Conservation (phyloP, 1,140 invertebrate species). For the Drosophila arizonae region DNA sequence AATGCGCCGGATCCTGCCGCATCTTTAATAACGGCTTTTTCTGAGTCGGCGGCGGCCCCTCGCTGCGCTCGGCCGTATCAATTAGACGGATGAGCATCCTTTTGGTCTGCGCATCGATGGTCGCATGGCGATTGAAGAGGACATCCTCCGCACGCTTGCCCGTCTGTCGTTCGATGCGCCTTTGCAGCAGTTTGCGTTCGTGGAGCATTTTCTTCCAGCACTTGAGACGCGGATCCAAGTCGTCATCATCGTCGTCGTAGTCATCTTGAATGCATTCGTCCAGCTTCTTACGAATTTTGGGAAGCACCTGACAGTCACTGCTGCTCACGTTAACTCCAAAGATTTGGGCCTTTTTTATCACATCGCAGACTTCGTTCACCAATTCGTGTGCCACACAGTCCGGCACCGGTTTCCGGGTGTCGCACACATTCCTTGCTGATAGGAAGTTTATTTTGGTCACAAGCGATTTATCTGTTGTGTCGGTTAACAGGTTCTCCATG, state of each 20-base stretch:
- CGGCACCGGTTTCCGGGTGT: neutral
- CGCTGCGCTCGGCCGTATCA: constrained; percentile 54
- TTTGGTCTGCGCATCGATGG: constrained; percentile 59
- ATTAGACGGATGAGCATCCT: constrained; percentile 56
- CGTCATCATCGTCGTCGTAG: neutral
- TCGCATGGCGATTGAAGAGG: constrained; percentile 65
- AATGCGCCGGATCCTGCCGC: constrained; percentile 18
- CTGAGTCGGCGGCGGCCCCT: neutral
- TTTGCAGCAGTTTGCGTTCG: constrained; percentile 40
- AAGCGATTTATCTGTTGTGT: neutral
- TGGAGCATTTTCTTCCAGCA: constrained; percentile 56
- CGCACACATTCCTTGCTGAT: no score
- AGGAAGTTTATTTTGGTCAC: neutral
- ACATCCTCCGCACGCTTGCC: constrained; percentile 58
- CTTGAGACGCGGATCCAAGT: constrained; percentile 59
- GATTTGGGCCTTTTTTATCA: neutral
- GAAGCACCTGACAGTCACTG: neutral
- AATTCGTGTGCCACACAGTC: neutral
- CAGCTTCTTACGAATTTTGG: neutral
- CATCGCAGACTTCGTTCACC: constrained; percentile 26
- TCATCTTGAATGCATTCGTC: neutral
- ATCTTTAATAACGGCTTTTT: constrained; percentile 22
- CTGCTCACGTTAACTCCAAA: constrained; percentile 6
- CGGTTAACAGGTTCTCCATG: no score
- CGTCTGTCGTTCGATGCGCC: constrained; percentile 48